A percentile compares a stretch with the other conserved stretches of the same genome.
Conservation (phyloP, 2,797 vertebrate species). For the Peromyscus aztecus region DNA sequence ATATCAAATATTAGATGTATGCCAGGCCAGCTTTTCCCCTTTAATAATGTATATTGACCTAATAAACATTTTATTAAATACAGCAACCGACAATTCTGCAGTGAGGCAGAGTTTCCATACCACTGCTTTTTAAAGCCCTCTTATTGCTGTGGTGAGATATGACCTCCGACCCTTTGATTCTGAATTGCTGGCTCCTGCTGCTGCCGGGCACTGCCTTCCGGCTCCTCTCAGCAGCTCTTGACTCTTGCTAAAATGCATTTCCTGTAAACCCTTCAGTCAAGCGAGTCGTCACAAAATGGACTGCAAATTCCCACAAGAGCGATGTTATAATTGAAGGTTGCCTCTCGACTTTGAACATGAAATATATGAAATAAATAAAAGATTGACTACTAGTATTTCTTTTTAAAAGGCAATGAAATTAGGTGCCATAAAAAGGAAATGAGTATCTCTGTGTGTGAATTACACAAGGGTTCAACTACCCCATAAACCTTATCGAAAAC, state of each 20-base stretch:
- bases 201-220: not conserved
- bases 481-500: not conserved
- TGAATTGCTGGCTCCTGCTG: not conserved
- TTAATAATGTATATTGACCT: constrained; percentile 33
- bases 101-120: not conserved
- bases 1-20: constrained; percentile 28
- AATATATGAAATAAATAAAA: constrained; percentile 56
- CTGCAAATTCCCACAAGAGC: constrained; percentile 40
- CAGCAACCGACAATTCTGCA: not conserved
- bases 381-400: constrained; percentile 1
- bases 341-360: constrained; percentile 55
- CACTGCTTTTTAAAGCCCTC: not conserved
- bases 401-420: constrained; percentile 41
- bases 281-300: constrained; percentile 47
- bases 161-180: not conserved
- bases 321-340: constrained; percentile 12
- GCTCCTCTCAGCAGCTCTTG: constrained; percentile 21
- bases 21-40: not conserved
- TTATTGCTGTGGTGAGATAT: not conserved
- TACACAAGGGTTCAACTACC: not conserved
- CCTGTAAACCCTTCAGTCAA: constrained; percentile 31
- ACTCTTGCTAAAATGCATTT: constrained; percentile 52
- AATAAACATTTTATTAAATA: constrained; percentile 39
- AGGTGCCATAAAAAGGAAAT: constrained; percentile 32
- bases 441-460: constrained; percentile 7